Evolutionary conservation across 2,797 vertebrate species (phyloP).

Genomic region (Myotis pilosus): DNA sequence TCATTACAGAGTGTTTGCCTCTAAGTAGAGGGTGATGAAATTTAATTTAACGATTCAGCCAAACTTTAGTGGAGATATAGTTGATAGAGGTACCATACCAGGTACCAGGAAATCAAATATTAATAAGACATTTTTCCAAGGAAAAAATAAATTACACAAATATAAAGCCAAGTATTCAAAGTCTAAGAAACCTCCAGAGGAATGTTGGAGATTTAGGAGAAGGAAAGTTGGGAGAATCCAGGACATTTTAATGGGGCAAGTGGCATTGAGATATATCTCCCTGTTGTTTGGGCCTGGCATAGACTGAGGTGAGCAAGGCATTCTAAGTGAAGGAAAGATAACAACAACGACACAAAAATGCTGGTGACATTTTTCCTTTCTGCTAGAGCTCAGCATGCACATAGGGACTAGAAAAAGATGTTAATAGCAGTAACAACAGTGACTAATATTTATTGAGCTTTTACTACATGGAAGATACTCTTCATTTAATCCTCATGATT

Average conservation of each 20-base stretch:
- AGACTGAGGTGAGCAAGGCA: background rate
- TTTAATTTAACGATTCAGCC: background rate
- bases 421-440: background rate
- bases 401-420: background rate
- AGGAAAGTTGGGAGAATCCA: background rate
- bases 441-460: background rate
- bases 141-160: constrained; percentile 4
- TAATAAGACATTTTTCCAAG: background rate
- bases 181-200: background rate
- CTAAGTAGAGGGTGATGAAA: background rate
- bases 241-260: background rate
- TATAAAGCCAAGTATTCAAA: background rate
- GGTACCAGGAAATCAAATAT: constrained; percentile 18
- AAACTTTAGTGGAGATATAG: background rate
- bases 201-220: background rate
- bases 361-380: background rate
- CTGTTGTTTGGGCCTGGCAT: background rate
- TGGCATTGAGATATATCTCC: background rate
- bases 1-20: background rate
- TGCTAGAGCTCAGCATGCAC: background rate
- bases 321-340: background rate
- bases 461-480: background rate
- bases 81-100: background rate
- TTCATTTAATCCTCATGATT: background rate
- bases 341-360: background rate